A percentile compares a stretch with the other conserved stretches of the same genome.
These are phyloP conservation scores for Phaenicophaeus curvirostris DNA, from an alignment of 2,797 vertebrate species.

Conservation along the genomic window DNA sequence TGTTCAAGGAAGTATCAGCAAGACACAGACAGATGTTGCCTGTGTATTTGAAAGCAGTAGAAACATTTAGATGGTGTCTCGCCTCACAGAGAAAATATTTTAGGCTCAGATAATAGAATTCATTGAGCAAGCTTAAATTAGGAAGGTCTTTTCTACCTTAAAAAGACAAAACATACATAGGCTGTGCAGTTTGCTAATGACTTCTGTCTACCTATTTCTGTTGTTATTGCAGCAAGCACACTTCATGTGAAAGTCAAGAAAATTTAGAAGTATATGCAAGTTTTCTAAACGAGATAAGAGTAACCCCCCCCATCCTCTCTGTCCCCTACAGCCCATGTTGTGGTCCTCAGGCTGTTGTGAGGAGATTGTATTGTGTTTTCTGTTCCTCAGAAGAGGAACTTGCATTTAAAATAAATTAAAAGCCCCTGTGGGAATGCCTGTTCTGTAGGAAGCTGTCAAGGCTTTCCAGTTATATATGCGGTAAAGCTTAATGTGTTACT, in stretches of 20 bases:
- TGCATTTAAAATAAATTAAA: background rate
- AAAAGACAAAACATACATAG: background rate
- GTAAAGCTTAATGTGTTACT: background rate
- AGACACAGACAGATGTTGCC: background rate
- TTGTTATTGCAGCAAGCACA: background rate
- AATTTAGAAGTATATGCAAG: background rate
- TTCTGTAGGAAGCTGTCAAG: conserved; percentile 18
- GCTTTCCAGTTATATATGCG: background rate
- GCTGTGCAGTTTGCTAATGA: background rate
- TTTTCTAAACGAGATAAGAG: background rate
- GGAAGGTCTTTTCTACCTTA: background rate
- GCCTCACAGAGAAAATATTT: background rate
- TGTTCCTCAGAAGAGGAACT: conserved; percentile 12
- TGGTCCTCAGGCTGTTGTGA: background rate
- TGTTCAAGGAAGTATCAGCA: background rate
- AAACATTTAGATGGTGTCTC: background rate
- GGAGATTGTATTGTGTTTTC: background rate
- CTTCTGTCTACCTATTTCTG: background rate
- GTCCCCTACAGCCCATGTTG: background rate
- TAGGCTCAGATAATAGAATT: background rate
- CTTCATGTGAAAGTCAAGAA: background rate
- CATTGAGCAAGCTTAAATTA: background rate
- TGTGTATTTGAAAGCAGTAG: background rate
- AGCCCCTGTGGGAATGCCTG: background rate
- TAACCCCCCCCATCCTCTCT: fast-evolving